A percentile compares a stretch with the other conserved stretches of the same genome.
These are phyloP conservation scores for Crossaster papposus DNA, from an alignment of 53 echinoderm and acorn worm genomes.

Conservation along the genomic window DNA sequence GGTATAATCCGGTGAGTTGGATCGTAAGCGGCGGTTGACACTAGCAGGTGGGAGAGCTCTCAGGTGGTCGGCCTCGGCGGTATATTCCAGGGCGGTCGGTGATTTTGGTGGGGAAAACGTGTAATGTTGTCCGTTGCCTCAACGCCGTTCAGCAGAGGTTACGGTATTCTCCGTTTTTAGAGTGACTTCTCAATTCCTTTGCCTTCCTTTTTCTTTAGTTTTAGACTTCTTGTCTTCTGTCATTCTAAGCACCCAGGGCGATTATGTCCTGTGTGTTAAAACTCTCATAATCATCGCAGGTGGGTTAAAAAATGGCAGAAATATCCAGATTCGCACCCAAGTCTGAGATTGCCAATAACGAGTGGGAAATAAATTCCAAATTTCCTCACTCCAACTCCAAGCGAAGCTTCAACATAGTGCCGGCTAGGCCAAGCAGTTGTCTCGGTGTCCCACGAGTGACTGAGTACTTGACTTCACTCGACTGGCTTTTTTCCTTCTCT, in stretches of 20 bases:
- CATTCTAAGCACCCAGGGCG: neutral
- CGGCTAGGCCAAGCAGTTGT: neutral
- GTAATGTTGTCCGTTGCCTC: neutral
- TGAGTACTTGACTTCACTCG: neutral
- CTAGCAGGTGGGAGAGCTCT: neutral
- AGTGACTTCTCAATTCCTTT: neutral
- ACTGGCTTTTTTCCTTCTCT: neutral
- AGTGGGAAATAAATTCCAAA: neutral
- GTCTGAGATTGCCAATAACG: neutral
- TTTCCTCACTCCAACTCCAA: neutral
- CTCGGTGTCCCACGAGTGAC: conserved; percentile 28
- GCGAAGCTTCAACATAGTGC: neutral
- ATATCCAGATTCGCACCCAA: neutral
- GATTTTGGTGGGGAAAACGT: neutral
- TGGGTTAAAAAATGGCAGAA: neutral
- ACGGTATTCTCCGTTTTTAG: neutral
- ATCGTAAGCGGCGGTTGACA: neutral
- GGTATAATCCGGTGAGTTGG: conserved; percentile 7
- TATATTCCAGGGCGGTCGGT: conserved; percentile 34
- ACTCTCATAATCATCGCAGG: conserved; percentile 25
- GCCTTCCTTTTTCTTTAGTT: neutral
- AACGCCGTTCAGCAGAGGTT: neutral
- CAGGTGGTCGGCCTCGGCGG: neutral
- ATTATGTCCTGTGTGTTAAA: conserved; percentile 4
- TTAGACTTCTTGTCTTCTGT: neutral